phyloP scores from a whole-genome alignment of 2,888 invertebrate genomes.

The Acanthosepion esculentum region DNA sequence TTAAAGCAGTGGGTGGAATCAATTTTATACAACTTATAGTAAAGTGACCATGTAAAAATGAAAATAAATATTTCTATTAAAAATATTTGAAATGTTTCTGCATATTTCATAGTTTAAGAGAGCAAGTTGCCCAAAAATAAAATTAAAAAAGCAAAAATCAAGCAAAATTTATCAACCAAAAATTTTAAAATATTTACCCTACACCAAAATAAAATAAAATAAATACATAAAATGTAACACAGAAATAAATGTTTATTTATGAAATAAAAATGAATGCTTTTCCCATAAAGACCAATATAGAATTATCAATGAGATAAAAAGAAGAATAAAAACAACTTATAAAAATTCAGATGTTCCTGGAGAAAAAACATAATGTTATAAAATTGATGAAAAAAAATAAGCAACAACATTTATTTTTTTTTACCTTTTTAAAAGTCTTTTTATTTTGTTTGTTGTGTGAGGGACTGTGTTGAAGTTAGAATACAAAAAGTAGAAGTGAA shows the following conservation, averaged over 20 bases:
- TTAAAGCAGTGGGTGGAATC: too few species aligned
- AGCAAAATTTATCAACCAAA: too few species aligned
- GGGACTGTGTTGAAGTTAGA: neutral
- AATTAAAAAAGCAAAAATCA: too few species aligned
- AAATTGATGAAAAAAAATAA: too few species aligned
- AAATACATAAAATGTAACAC: neutral
- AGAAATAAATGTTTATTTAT: neutral
- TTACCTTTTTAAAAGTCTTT: neutral
- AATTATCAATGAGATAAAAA: conserved; percentile 12
- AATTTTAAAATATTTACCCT: neutral
- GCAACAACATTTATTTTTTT: neutral
- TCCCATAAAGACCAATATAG: neutral
- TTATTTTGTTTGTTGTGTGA: neutral
- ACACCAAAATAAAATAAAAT: neutral
- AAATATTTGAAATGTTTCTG: too few species aligned
- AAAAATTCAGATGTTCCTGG: neutral
- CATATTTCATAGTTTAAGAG: too few species aligned
- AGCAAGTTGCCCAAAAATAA: too few species aligned
- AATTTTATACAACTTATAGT: too few species aligned
- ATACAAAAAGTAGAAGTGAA: neutral
- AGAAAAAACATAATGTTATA: neutral
- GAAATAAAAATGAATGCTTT: neutral
- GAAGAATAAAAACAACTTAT: neutral
- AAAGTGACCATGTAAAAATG: too few species aligned
- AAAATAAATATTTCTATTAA: too few species aligned